Conservation (phyloP, 1,140 invertebrate species). For the Trachymyrmex septentrionalis region DNA sequence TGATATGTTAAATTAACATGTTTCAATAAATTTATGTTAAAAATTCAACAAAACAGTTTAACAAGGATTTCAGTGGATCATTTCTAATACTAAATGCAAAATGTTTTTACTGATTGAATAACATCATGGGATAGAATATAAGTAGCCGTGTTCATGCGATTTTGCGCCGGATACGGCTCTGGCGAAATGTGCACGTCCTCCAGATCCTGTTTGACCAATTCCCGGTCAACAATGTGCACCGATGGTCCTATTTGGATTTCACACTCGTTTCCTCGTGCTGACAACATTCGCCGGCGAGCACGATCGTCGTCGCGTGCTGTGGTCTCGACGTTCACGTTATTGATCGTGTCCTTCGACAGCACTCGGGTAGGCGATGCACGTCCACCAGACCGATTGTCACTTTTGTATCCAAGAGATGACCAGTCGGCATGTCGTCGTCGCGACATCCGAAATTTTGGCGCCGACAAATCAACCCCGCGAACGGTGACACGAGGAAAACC, state of each 20-base stretch:
- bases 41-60: no score
- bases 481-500: background rate
- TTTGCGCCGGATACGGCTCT: slow-evolving; percentile 57
- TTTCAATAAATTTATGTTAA: no score
- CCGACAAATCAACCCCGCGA: slow-evolving; percentile 46
- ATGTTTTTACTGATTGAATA: background rate
- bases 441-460: slow-evolving; percentile 45
- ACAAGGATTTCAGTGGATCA: no score
- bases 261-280: slow-evolving; percentile 21
- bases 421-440: slow-evolving; percentile 5
- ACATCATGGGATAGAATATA: slow-evolving; percentile 64
- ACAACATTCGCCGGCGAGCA: background rate
- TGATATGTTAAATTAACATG: no score
- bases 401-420: background rate
- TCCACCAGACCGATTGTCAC: slow-evolving; percentile 1
- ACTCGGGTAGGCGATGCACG: background rate
- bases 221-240: slow-evolving; percentile 71
- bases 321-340: background rate
- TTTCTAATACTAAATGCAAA: no score
- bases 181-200: slow-evolving; percentile 79
- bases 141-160: slow-evolving; percentile 65
- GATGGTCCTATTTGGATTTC: slow-evolving; percentile 73
- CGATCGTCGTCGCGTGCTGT: no score
- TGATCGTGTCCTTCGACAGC: background rate
- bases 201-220: slow-evolving; percentile 74